A percentile compares a stretch with the other conserved stretches of the same genome.
These are phyloP conservation scores for Cydia strobilella DNA, from an alignment of 1,140 invertebrate genomes.

Conservation along the genomic window DNA sequence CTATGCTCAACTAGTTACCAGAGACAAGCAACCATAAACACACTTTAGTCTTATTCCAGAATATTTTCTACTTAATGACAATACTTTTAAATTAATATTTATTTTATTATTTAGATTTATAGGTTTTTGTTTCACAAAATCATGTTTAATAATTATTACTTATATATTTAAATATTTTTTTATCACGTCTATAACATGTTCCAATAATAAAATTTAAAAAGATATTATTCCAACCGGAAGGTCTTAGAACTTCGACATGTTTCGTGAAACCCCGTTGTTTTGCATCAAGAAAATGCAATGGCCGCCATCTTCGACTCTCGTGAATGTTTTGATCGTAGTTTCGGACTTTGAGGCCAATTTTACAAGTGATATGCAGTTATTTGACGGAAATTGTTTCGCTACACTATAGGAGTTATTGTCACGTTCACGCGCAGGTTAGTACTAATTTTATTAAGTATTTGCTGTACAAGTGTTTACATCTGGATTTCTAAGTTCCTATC, in stretches of 20 bases:
- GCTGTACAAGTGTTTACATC: slow-evolving; percentile 79
- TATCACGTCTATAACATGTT: not conserved
- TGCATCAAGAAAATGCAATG: slow-evolving; percentile 80
- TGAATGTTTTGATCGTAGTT: slow-evolving; percentile 81
- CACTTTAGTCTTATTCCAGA: slow-evolving; percentile 23
- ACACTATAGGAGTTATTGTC: slow-evolving; percentile 63
- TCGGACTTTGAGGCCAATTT: slow-evolving; percentile 74
- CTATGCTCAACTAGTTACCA: slow-evolving; percentile 28
- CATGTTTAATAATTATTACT: not conserved
- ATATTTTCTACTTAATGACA: not conserved
- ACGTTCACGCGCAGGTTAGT: slow-evolving; percentile 67
- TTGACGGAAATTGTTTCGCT: slow-evolving; percentile 70
- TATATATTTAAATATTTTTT: not conserved
- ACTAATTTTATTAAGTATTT: slow-evolving; percentile 59
- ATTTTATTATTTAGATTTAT: no score
- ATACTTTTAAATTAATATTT: not conserved
- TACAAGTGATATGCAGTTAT: slow-evolving; percentile 74
- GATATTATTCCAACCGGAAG: slow-evolving; percentile 54
- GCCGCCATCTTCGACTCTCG: slow-evolving; percentile 80
- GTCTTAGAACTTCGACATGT: slow-evolving; percentile 66
- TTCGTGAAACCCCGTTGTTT: slow-evolving; percentile 80
- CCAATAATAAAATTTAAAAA: not conserved
- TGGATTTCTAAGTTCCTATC: slow-evolving; percentile 70
- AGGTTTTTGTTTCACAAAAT: not conserved
- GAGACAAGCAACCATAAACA: slow-evolving; percentile 21